Evolutionary conservation across 23 tunicate species (phyloP).

Genomic region (Corella eumyota): DNA sequence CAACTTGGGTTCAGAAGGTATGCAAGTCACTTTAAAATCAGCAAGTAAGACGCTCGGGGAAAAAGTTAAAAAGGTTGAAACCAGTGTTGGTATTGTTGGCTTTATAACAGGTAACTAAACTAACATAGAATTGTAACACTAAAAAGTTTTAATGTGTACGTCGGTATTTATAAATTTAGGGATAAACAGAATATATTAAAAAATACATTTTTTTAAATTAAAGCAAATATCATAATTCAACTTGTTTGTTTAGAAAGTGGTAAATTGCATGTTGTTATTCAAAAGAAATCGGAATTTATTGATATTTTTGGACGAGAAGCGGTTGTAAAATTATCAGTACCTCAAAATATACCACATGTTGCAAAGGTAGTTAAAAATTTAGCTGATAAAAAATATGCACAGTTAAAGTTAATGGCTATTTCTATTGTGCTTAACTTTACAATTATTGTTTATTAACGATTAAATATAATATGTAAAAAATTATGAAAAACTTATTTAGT

Average conservation of each 20-base stretch:
- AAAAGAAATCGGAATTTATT: slow-evolving; percentile 51
- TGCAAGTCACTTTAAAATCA: slow-evolving; percentile 89
- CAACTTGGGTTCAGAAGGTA: slow-evolving; percentile 92
- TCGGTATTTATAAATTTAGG: neutral
- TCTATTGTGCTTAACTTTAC: no score
- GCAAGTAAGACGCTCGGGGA: slow-evolving; percentile 87
- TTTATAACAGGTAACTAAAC: slow-evolving; percentile 69
- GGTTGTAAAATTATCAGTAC: slow-evolving; percentile 33
- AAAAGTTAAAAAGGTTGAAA: slow-evolving; percentile 57
- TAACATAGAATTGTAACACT: neutral
- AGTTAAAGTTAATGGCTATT: no score
- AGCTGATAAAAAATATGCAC: neutral
- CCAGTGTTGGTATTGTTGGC: slow-evolving; percentile 79
- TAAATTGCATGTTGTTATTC: slow-evolving; percentile 55
- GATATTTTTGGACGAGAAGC: slow-evolving; percentile 78
- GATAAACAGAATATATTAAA: no score
- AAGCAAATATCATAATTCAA: no score
- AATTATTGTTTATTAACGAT: no score
- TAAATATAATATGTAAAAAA: no score
- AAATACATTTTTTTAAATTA: no score
- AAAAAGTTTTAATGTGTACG: neutral
- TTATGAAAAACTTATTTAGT: no score
- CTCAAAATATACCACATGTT: slow-evolving; percentile 67
- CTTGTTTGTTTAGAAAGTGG: slow-evolving; percentile 36
- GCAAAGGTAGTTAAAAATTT: slow-evolving; percentile 51